Percentiles rank a stretch among this genome's conserved stretches.
Evolutionary conservation across 2,797 vertebrate genomes (phyloP).

Genomic region (Megalops cyprinoides): DNA sequence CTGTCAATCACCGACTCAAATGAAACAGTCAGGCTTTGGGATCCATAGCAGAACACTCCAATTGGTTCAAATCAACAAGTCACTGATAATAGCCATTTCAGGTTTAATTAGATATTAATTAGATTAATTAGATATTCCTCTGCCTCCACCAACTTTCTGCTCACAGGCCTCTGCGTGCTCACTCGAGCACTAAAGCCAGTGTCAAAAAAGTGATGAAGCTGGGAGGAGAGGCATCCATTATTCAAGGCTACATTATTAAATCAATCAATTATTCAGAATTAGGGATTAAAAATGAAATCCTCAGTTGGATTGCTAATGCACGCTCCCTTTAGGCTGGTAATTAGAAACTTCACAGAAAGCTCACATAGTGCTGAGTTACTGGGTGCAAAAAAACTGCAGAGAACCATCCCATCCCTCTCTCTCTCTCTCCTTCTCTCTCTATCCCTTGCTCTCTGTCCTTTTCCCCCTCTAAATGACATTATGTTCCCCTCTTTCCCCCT

Average conservation of each 20-base stretch:
- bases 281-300: background rate
- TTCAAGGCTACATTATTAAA: background rate
- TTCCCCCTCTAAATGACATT: no score
- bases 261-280: slow-evolving; percentile 18
- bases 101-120: background rate
- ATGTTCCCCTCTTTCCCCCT: background rate
- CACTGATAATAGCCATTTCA: no score
- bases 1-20: no score
- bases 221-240: background rate
- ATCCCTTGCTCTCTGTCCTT: background rate
- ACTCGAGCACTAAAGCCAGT: background rate
- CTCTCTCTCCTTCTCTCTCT: no score
- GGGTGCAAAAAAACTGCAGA: no score
- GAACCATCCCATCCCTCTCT: no score
- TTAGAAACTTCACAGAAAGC: background rate
- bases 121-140: no score
- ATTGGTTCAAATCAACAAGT: no score
- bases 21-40: no score
- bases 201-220: background rate
- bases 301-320: background rate
- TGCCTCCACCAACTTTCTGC: no score
- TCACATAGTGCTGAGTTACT: background rate
- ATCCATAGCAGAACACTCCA: no score
- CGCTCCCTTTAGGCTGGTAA: background rate
- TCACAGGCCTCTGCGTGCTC: no score